Evolutionary conservation across 92 coral and sea anemone genomes (phyloP), one percentile per base, ranked within the genome.

Genomic region (Siderastrea radians): DNA sequence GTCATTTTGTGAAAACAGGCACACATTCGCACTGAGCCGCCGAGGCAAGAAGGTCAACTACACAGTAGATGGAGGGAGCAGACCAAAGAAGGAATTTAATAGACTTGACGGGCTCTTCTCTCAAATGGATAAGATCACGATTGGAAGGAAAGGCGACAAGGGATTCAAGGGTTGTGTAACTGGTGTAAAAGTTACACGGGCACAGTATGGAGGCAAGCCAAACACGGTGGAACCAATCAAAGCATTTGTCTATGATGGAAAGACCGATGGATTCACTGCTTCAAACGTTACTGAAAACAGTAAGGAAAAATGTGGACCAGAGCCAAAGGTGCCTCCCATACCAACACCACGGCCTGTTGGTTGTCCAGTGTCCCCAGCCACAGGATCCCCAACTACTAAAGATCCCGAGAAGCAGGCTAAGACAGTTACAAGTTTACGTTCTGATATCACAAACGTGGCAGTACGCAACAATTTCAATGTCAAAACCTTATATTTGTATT

Each of bases 141-240:
- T 95, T 68, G 96, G 98, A 54, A 84, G 82, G 14, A 49, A 86
- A 14, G 94, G 89, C 2, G 77, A 64, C 15, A 78, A 72, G 1
- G 89, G 95, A 19, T 95, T 78, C 51, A 93, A 90, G 51, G 98
- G 96, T 5, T 95, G 98, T 69, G 86, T 95, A 58, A 93, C 98
- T 54, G 98, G 96, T 58, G 96, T 91, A 26, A 95, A 95, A 75
- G 90, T 95, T 66, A 91, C 95, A 43, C 85, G 85, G 90, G 53
- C 78, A 73, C 68, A 67, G 26, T 69, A 89, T 63, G 62, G 43
- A 67, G 79, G 64, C 44, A 57, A 81, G 57, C 73, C 86, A 15
- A 16, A 26, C 6, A 81, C 94, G 16, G 87, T 93, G 3, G 95
- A 93, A 67, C 98, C 98, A 7, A 95, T 95, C 78, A 90, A 90